phyloP scores from a whole-genome alignment of 1,140 invertebrate genomes.

The Drosophila busckii region DNA sequence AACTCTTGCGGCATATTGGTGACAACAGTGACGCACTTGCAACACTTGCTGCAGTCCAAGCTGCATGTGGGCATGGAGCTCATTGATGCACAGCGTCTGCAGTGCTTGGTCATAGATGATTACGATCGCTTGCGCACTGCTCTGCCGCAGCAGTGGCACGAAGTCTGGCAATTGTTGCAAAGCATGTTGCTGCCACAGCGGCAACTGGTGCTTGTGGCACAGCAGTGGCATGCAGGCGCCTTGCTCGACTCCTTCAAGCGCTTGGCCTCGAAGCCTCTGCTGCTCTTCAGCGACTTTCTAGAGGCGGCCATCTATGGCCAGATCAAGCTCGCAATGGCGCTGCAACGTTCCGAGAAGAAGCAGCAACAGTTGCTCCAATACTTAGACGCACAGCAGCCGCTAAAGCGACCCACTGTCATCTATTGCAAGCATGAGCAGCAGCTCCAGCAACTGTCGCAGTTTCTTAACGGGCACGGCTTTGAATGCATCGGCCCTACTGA shows the following conservation, averaged over 20 bases:
- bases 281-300: constrained; percentile 43
- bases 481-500: constrained; percentile 16
- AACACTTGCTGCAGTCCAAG: constrained; percentile 3
- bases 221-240: constrained; percentile 32
- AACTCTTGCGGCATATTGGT: constrained; percentile 48
- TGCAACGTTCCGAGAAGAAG: constrained; percentile 14
- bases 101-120: constrained; percentile 40
- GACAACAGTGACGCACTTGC: constrained; percentile 14
- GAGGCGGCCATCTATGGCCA: constrained; percentile 48
- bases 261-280: constrained; percentile 4
- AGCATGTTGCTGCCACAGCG: neutral
- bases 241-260: constrained; percentile 15
- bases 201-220: constrained; percentile 33
- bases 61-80: neutral
- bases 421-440: constrained; percentile 29
- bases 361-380: neutral
- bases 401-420: constrained; percentile 22
- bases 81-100: constrained; percentile 15
- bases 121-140: constrained; percentile 24
- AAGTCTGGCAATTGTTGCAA: constrained; percentile 3
- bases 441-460: no score
- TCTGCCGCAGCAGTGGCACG: neutral
- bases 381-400: neutral
- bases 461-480: neutral
- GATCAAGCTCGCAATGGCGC: constrained; percentile 10